These are phyloP conservation scores for Pseudopleuronectes americanus DNA, from an alignment of 2,797 vertebrate genomes.

Conservation along the genomic window DNA sequence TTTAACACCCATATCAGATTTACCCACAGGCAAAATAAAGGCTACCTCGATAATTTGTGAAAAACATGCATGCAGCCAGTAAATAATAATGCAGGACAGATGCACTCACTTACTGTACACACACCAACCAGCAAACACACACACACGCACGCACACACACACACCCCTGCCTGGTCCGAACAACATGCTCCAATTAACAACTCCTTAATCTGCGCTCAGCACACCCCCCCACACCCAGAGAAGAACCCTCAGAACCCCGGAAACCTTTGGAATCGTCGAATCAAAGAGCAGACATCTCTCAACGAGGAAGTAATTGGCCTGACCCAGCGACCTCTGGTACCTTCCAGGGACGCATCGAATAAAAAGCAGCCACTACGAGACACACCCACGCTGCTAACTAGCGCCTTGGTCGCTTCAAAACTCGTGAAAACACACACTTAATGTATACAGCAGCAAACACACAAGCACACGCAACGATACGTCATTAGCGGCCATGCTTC, in stretches of 20 bases:
- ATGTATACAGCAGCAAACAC: slow-evolving; percentile 55
- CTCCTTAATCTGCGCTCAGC: slow-evolving; percentile 76
- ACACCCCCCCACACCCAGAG: slow-evolving; percentile 75
- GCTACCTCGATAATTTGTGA: background rate
- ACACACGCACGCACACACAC: slow-evolving; percentile 27
- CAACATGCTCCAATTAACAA: slow-evolving; percentile 87
- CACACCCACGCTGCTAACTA: slow-evolving; percentile 84
- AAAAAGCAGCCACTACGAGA: slow-evolving; percentile 79
- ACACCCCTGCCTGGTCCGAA: slow-evolving; percentile 52
- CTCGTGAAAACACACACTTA: slow-evolving; percentile 42
- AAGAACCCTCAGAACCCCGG: slow-evolving; percentile 85
- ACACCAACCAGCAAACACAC: slow-evolving; percentile 51
- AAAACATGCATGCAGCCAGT: slow-evolving; percentile 2
- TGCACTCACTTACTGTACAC: slow-evolving; percentile 39
- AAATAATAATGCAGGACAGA: slow-evolving; percentile 28
- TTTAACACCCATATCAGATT: background rate
- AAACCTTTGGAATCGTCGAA: slow-evolving; percentile 91
- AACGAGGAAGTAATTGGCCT: slow-evolving; percentile 96
- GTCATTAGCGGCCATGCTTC: slow-evolving; percentile 74
- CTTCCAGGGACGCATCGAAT: slow-evolving; percentile 85
- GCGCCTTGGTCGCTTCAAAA: slow-evolving; percentile 55
- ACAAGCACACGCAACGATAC: slow-evolving; percentile 86
- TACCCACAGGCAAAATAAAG: background rate
- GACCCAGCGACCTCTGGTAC: slow-evolving; percentile 90
- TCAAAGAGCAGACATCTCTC: slow-evolving; percentile 93